Evolutionary conservation across 2,113 vertebrate species (phyloP).

Genomic region (Promerops cafer): DNA sequence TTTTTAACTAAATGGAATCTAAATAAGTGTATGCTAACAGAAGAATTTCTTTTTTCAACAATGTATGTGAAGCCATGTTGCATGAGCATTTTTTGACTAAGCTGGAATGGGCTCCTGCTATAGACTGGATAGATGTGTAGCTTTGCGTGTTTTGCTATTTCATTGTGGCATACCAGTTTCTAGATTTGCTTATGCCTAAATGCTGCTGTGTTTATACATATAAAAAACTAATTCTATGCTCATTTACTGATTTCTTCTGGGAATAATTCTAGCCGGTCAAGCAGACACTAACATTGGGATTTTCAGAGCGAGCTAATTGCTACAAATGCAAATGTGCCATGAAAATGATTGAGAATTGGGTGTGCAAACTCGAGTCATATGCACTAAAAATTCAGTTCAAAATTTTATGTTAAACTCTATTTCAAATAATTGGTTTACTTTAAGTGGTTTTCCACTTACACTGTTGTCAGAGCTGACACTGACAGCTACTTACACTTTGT

Average conservation of each 20-base stretch:
- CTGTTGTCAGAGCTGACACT: not conserved
- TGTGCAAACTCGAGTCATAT: not conserved
- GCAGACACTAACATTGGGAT: not conserved
- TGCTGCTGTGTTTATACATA: conserved; percentile 28
- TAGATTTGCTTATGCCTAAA: conserved; percentile 42
- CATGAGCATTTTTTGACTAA: conserved; percentile 29
- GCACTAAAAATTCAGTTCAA: not conserved
- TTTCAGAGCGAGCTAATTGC: not conserved
- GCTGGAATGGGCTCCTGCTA: conserved; percentile 17
- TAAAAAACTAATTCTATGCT: not conserved
- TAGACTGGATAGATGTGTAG: not conserved
- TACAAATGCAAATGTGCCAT: not conserved
- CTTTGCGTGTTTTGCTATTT: conserved; percentile 13
- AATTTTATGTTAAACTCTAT: not conserved
- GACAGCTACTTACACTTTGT: not conserved
- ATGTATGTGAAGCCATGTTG: conserved; percentile 13
- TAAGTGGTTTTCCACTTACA: not conserved
- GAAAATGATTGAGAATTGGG: not conserved
- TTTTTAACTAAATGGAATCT: not conserved
- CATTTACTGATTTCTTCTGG: conserved; percentile 17
- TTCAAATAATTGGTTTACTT: not conserved
- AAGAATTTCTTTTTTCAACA: not conserved
- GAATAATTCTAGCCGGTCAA: conserved; percentile 29
- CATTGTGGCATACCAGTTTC: not conserved
- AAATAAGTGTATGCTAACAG: not conserved